A percentile compares a stretch with the other conserved stretches of the same genome.
Evolutionary conservation across 2,888 invertebrate species (phyloP).

Genomic region (Heliconius cydno): DNA sequence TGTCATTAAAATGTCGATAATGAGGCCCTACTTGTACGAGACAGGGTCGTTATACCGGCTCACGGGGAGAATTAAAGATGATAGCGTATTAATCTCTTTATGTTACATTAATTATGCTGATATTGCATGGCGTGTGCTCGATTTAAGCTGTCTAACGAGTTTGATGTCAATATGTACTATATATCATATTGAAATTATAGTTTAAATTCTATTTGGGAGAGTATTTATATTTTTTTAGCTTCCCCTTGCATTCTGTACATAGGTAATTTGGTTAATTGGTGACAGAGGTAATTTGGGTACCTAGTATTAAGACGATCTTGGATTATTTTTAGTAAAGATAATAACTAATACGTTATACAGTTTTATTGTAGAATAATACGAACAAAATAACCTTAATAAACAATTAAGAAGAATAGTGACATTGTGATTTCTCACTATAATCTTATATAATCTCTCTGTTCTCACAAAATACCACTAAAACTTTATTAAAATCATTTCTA

Average conservation of each 20-base stretch:
- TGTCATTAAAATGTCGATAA: constrained; percentile 52
- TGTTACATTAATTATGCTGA: constrained; percentile 17
- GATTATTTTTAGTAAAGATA: too few relatives aligned
- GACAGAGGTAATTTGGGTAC: too few relatives aligned
- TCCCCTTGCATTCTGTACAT: too few relatives aligned
- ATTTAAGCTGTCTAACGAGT: constrained; percentile 3
- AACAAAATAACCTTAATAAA: too few relatives aligned
- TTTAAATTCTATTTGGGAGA: too few relatives aligned
- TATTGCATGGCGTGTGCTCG: neutral
- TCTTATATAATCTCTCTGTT: neutral
- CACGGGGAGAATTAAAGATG: constrained; percentile 16
- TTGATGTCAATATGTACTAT: neutral
- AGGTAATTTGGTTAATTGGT: too few relatives aligned
- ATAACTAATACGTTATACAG: too few relatives aligned
- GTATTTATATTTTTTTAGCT: too few relatives aligned
- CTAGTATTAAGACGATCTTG: too few relatives aligned
- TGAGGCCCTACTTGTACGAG: constrained; percentile 54
- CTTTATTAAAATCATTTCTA: neutral
- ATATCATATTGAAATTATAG: neutral
- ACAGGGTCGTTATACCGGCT: constrained; percentile 24
- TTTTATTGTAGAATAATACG: too few relatives aligned
- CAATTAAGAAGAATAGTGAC: too few relatives aligned
- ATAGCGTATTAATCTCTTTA: constrained; percentile 25
- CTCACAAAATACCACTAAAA: neutral
- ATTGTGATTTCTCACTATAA: too few relatives aligned